These are phyloP conservation scores for Saccopteryx bilineata DNA, from an alignment of 2,113 vertebrate genomes.

Conservation along the genomic window DNA sequence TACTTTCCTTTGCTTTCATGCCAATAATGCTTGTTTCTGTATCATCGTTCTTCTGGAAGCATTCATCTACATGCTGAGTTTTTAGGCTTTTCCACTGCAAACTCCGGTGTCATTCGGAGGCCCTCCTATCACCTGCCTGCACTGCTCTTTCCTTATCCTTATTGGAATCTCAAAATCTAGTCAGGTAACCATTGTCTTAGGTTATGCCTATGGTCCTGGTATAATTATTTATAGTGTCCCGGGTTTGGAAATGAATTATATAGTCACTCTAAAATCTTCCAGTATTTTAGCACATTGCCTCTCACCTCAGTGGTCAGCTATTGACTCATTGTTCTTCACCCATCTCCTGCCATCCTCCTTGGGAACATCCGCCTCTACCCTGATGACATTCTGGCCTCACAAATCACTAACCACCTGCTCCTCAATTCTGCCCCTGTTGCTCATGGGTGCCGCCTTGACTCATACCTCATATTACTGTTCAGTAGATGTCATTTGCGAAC, in stretches of 20 bases:
- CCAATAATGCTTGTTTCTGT: conserved; percentile 30
- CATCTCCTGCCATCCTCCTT: background rate
- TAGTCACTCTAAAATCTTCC: background rate
- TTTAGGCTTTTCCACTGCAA: conserved; percentile 12
- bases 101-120: background rate
- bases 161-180: background rate
- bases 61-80: background rate
- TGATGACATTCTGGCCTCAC: conserved; percentile 18
- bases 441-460: background rate
- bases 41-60: background rate
- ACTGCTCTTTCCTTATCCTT: background rate
- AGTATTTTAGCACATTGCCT: background rate
- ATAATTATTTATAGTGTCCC: background rate
- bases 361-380: background rate
- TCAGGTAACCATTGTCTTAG: background rate
- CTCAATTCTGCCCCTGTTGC: background rate
- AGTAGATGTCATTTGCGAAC: background rate
- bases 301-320: conserved; percentile 25
- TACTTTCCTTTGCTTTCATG: background rate
- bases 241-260: conserved; percentile 44
- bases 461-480: background rate
- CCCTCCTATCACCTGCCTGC: background rate
- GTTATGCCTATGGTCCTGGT: background rate
- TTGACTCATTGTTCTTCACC: background rate
- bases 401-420: background rate